Conservation (phyloP, 1,140 invertebrate species). For the Drosophila nigromelanica region DNA sequence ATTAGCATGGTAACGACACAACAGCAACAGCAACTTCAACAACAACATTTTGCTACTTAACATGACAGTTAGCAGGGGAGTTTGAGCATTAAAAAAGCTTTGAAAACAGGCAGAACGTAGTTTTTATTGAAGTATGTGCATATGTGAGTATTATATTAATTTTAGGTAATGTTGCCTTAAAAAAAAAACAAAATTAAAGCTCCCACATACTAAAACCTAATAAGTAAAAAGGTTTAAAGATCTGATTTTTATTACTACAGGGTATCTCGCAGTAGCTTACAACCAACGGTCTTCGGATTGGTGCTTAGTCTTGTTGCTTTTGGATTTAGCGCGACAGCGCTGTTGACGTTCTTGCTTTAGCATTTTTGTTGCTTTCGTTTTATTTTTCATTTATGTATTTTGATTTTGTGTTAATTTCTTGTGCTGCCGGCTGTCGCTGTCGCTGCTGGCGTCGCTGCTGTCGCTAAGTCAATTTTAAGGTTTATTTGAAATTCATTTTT, state of each 20-base stretch:
- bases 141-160: neutral
- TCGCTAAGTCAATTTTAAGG: conserved; percentile 76
- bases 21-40: conserved; percentile 9
- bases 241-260: neutral
- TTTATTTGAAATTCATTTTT: conserved; percentile 77
- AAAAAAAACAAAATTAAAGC: neutral
- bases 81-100: neutral
- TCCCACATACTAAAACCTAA: too few relatives aligned
- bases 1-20: conserved; percentile 22
- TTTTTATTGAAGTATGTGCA: neutral
- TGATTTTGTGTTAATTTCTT: conserved; percentile 58
- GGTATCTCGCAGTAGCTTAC: conserved; percentile 9
- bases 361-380: conserved; percentile 40
- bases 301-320: neutral
- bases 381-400: conserved; percentile 67
- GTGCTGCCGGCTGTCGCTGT: conserved; percentile 49
- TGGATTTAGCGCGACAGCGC: conserved; percentile 15
- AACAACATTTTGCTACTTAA: neutral
- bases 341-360: conserved; percentile 37
- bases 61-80: conserved; percentile 2
- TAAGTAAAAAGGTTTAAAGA: neutral
- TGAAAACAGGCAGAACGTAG: neutral
- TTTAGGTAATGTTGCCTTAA: neutral
- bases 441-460: conserved; percentile 41
- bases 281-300: too few relatives aligned